A percentile compares a stretch with the other conserved stretches of the same genome.
These are phyloP conservation scores for Epinephelus moara DNA, from an alignment of 2,113 vertebrate genomes.

Conservation along the genomic window DNA sequence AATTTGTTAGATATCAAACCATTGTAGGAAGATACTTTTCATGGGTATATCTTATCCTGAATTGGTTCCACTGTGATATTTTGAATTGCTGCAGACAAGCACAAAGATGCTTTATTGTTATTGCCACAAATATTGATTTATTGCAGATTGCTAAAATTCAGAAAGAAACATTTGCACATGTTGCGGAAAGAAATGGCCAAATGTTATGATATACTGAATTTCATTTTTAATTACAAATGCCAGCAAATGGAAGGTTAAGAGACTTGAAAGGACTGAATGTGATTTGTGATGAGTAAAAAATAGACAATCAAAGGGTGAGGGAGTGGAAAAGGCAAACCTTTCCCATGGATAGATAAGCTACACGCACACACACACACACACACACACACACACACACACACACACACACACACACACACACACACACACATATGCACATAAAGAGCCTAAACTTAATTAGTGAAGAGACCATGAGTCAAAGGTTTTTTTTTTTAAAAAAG, in stretches of 20 bases:
- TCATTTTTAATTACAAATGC: background rate
- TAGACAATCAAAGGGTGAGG: constrained; percentile 33
- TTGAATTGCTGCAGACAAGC: background rate
- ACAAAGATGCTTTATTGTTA: background rate
- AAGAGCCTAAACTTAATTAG: constrained; percentile 83
- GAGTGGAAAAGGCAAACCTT: constrained; percentile 56
- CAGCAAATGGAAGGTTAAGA: background rate
- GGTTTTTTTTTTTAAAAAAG: constrained; percentile 60
- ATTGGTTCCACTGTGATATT: background rate
- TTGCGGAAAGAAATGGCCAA: background rate
- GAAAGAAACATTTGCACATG: background rate
- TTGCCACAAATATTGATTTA: background rate
- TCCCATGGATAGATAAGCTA: constrained; percentile 60
- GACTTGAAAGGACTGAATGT: background rate
- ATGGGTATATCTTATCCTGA: background rate
- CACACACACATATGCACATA: too few relatives aligned
- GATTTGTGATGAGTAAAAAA: background rate
- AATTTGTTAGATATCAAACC: too few relatives aligned
- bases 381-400: constrained; percentile 36
- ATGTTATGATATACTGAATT: background rate
- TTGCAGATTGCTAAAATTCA: background rate
- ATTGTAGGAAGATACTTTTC: too few relatives aligned
- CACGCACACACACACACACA: constrained; percentile 30
- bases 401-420: constrained; percentile 37
- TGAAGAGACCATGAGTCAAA: constrained; percentile 77